Conservation (phyloP, 53 echinoderm and acorn worm species). For the Apostichopus leukothele region DNA sequence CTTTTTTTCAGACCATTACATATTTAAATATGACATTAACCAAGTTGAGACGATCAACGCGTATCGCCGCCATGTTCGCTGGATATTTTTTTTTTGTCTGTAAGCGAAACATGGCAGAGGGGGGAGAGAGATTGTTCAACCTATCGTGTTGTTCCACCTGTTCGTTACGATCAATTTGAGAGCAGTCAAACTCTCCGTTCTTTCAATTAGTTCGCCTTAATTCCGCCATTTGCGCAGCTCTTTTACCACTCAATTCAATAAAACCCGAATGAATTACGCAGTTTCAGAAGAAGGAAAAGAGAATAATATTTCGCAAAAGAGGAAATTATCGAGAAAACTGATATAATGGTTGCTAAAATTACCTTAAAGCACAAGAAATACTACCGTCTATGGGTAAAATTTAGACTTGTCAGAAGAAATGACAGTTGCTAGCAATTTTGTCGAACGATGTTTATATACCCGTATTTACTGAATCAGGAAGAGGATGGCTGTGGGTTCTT, state of each 20-base stretch:
- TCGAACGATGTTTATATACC: too few species aligned
- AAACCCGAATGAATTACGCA: constrained; percentile 32
- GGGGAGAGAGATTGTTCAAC: not conserved
- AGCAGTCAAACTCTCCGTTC: constrained; percentile 34
- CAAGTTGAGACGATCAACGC: not conserved
- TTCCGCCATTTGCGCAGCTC: constrained; percentile 35
- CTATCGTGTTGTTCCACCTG: constrained; percentile 38
- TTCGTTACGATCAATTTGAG: constrained; percentile 46
- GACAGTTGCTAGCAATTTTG: too few species aligned
- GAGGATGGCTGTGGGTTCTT: too few species aligned
- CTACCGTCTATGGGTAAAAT: not conserved
- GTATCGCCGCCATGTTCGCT: not conserved
- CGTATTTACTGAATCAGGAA: too few species aligned
- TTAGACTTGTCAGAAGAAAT: too few species aligned
- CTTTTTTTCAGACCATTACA: not conserved
- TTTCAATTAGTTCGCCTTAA: constrained; percentile 44
- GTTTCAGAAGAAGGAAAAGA: constrained; percentile 4
- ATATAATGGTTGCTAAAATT: constrained; percentile 39
- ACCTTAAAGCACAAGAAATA: constrained; percentile 28
- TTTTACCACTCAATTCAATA: constrained; percentile 35
- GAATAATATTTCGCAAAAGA: constrained; percentile 44
- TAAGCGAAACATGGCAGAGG: not conserved
- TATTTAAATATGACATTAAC: constrained; percentile 47
- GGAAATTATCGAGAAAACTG: constrained; percentile 46
- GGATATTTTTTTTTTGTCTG: not conserved